Percentiles rank a stretch among this genome's conserved stretches.
These are phyloP conservation scores for Drosophila pseudotalamancana DNA, from an alignment of 2,888 invertebrate species.

Conservation along the genomic window DNA sequence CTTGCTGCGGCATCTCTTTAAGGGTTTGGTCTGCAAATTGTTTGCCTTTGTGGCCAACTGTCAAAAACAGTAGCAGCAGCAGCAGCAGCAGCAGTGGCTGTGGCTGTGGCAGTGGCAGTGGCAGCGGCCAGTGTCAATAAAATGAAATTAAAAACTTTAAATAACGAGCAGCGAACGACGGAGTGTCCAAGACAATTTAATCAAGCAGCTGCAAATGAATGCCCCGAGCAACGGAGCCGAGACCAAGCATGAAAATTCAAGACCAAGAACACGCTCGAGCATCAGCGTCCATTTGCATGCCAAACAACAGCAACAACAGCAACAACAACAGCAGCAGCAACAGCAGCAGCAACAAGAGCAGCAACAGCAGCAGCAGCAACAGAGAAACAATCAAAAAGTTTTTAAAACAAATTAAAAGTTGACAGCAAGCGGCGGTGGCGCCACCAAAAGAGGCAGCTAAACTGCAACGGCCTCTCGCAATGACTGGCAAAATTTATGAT, in stretches of 20 bases:
- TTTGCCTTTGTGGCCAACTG: conserved; percentile 54
- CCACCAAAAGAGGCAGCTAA: conserved; percentile 20
- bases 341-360: conserved; percentile 16
- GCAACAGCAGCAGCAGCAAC: conserved; percentile 31
- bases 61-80: conserved; percentile 33
- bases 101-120: background rate
- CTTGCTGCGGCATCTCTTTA: conserved; percentile 12
- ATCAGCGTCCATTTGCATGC: conserved; percentile 64
- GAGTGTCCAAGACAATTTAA: conserved; percentile 61
- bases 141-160: conserved; percentile 77
- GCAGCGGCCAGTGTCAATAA: conserved; percentile 66
- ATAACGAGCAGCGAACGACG: conserved; percentile 43
- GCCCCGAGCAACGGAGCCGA: conserved; percentile 38
- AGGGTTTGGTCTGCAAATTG: conserved; percentile 26
- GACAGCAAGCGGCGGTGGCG: conserved; percentile 44
- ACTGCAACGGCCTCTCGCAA: conserved; percentile 55
- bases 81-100: conserved; percentile 14
- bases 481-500: conserved; percentile 66
- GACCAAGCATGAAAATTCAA: conserved; percentile 24
- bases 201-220: conserved; percentile 74
- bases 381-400: conserved; percentile 76
- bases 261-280: conserved; percentile 34
- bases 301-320: conserved; percentile 29
- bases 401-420: conserved; percentile 80
- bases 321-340: conserved; percentile 24